phyloP scores from a whole-genome alignment of 2,113 vertebrate species.

The Mirounga angustirostris region DNA sequence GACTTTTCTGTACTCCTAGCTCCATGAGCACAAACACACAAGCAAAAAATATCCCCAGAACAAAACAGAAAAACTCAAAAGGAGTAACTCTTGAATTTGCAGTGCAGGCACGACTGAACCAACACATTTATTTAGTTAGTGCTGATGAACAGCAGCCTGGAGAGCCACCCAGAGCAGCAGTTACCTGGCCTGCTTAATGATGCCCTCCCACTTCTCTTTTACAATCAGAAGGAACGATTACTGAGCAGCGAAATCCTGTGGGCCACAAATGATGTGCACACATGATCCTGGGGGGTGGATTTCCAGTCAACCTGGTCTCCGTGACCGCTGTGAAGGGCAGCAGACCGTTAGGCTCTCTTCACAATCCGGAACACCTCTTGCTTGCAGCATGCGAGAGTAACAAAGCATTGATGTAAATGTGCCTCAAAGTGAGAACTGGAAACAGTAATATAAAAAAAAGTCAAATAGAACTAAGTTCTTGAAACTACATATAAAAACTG shows the following conservation, averaged over 20 bases:
- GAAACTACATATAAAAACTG: conserved; percentile 88
- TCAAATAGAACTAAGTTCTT: conserved; percentile 87
- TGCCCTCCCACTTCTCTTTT: conserved; percentile 56
- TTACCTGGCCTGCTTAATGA: conserved; percentile 69
- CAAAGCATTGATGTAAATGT: conserved; percentile 85
- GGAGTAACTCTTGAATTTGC: conserved; percentile 66
- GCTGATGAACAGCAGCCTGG: conserved; percentile 81
- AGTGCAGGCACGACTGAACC: conserved; percentile 73
- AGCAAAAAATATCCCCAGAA: background rate
- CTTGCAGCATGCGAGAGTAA: conserved; percentile 67
- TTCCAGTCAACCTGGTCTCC: conserved; percentile 23
- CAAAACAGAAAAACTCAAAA: background rate
- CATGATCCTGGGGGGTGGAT: background rate
- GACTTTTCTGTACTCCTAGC: background rate
- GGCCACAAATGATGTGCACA: background rate
- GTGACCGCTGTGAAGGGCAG: conserved; percentile 45
- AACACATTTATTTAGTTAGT: conserved; percentile 82
- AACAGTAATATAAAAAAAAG: conserved; percentile 87
- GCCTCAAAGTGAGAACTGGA: conserved; percentile 87
- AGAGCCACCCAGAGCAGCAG: conserved; percentile 79
- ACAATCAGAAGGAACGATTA: conserved; percentile 63
- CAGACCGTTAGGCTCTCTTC: conserved; percentile 53
- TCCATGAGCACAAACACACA: background rate
- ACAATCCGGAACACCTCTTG: conserved; percentile 53
- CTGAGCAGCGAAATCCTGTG: conserved; percentile 73